Percentiles rank a stretch among this genome's conserved stretches.
Conservation (phyloP, 2,888 invertebrate genomes). For the Hirtodrosophila confusa region DNA sequence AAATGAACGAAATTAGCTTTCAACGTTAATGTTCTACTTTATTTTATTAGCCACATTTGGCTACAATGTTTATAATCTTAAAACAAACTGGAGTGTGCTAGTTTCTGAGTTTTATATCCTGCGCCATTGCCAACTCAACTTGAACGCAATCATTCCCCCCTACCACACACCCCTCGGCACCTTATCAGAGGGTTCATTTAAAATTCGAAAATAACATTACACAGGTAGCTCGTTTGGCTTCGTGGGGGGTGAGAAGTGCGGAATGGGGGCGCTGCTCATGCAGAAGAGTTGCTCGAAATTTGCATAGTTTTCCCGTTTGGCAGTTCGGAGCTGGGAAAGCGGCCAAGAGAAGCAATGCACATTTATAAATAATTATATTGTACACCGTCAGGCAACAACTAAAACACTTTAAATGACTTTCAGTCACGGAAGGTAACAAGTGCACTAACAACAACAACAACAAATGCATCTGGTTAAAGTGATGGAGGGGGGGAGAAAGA, state of each 20-base stretch:
- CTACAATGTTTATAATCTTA: too few relatives aligned
- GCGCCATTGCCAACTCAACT: background rate
- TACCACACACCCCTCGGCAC: constrained; percentile 1
- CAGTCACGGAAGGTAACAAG: constrained; percentile 68
- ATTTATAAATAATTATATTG: constrained; percentile 56
- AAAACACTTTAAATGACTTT: constrained; percentile 68
- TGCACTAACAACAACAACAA: constrained; percentile 34
- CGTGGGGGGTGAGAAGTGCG: too few relatives aligned
- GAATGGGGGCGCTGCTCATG: background rate
- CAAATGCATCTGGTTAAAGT: background rate
- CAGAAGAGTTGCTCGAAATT: constrained; percentile 23
- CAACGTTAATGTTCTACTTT: too few relatives aligned
- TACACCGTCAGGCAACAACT: constrained; percentile 41
- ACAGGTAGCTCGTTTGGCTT: background rate
- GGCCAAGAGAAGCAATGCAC: constrained; percentile 18
- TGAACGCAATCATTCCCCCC: constrained; percentile 1
- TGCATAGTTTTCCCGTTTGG: constrained; percentile 38
- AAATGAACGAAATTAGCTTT: too few relatives aligned
- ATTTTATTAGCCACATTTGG: too few relatives aligned
- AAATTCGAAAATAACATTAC: constrained; percentile 25
- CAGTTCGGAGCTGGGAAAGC: constrained; percentile 14
- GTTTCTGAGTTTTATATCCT: too few relatives aligned
- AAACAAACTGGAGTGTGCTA: too few relatives aligned
- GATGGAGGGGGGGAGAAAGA: background rate
- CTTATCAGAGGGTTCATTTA: constrained; percentile 33